phyloP scores from a whole-genome alignment of 1,140 invertebrate species.

The Psix sp. region DNA sequence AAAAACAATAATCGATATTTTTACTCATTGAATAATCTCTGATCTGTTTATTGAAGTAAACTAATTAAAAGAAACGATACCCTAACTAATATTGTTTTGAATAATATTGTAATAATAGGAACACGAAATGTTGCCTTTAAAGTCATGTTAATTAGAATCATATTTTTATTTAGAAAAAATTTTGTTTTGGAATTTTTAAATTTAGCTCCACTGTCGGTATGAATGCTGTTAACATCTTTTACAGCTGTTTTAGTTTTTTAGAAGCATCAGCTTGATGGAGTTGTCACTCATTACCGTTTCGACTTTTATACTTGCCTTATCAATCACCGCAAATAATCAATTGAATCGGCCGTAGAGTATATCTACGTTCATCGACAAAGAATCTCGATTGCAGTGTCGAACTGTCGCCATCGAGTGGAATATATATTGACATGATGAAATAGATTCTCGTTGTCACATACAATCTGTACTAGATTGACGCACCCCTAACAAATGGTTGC shows the following conservation, averaged over 20 bases:
- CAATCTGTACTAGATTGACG: conserved; percentile 53
- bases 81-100: no score
- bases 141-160: no score
- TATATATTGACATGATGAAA: conserved; percentile 51
- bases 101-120: no score
- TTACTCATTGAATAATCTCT: no score
- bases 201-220: conserved; percentile 10
- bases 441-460: conserved; percentile 54
- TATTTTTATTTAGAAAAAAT: no score
- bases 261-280: conserved; percentile 13
- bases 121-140: no score
- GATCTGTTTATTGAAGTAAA: no score
- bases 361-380: conserved; percentile 14
- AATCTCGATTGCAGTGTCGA: conserved; percentile 23
- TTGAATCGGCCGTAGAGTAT: conserved; percentile 2
- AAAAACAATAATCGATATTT: no score
- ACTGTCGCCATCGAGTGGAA: conserved; percentile 22
- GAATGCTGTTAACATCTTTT: conserved; percentile 21
- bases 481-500: conserved; percentile 28
- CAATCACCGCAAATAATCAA: conserved; percentile 30
- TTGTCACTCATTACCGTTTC: conserved; percentile 18
- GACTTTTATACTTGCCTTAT: conserved; percentile 29
- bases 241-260: conserved; percentile 1
- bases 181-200: conserved; percentile 5
- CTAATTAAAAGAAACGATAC: no score